Evolutionary conservation across 2,113 vertebrate genomes (phyloP).

Genomic region (Antechinus stuartii): DNA sequence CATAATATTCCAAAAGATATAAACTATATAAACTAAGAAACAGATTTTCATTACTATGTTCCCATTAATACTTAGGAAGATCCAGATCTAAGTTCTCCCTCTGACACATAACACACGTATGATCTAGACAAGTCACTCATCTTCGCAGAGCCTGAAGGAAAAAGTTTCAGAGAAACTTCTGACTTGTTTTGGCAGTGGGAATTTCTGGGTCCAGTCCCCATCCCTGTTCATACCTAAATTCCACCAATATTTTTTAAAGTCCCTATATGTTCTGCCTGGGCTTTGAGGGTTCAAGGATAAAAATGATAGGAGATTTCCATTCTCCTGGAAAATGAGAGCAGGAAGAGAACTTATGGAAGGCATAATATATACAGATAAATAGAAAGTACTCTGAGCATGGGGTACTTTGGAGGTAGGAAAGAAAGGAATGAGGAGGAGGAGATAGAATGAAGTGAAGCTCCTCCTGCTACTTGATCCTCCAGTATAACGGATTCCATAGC

Average conservation of each 20-base stretch:
- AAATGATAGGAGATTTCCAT: neutral
- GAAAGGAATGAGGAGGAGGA: neutral
- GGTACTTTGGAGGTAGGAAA: neutral
- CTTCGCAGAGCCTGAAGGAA: neutral
- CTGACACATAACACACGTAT: neutral
- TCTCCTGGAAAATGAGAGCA: neutral
- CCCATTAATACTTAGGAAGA: neutral
- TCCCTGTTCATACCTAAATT: neutral
- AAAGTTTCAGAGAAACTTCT: neutral
- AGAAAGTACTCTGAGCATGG: neutral
- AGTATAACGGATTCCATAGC: neutral
- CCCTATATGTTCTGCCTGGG: neutral
- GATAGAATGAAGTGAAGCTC: neutral
- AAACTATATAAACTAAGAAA: neutral
- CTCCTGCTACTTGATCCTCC: neutral
- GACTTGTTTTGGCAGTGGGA: neutral
- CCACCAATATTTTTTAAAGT: neutral
- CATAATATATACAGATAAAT: neutral
- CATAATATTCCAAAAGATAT: too few species aligned
- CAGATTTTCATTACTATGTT: neutral
- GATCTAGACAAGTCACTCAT: neutral
- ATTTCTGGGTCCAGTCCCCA: neutral
- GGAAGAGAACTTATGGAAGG: neutral
- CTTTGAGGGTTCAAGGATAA: neutral
- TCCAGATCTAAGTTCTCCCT: neutral